Conservation (phyloP, 2,113 vertebrate species). For the Sylvia atricapilla region DNA sequence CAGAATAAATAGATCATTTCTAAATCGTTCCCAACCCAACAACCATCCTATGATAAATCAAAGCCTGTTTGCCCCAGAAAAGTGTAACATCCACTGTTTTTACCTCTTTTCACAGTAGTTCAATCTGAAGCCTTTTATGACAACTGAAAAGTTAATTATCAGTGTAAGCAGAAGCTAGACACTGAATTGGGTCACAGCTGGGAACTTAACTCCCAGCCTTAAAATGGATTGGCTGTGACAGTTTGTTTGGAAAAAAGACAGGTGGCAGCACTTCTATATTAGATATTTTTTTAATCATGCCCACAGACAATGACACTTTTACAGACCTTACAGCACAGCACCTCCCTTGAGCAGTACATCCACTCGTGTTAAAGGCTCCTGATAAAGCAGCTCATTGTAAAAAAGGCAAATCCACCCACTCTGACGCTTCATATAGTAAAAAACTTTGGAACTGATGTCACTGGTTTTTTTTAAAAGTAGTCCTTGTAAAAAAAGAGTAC, state of each 20-base stretch:
- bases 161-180: not conserved
- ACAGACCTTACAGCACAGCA: not conserved
- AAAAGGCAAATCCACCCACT: not conserved
- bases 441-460: not conserved
- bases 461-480: not conserved
- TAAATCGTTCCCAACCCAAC: not conserved
- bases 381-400: not conserved
- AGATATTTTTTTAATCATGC: not conserved
- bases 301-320: not conserved
- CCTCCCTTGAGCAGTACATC: not conserved
- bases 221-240: not conserved
- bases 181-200: not conserved
- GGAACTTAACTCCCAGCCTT: not conserved
- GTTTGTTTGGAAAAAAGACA: conserved; percentile 41
- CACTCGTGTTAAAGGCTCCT: not conserved
- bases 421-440: not conserved
- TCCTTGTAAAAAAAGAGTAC: not conserved
- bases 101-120: not conserved
- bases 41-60: not conserved
- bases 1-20: not conserved
- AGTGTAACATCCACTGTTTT: not conserved
- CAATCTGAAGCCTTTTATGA: not conserved
- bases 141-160: not conserved
- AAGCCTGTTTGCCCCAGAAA: not conserved
- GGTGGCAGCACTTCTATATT: conserved; percentile 43